Evolutionary conservation across 2,113 vertebrate species (phyloP), one percentile per base, ranked within the genome.

Genomic region (Calidris pugnax): DNA sequence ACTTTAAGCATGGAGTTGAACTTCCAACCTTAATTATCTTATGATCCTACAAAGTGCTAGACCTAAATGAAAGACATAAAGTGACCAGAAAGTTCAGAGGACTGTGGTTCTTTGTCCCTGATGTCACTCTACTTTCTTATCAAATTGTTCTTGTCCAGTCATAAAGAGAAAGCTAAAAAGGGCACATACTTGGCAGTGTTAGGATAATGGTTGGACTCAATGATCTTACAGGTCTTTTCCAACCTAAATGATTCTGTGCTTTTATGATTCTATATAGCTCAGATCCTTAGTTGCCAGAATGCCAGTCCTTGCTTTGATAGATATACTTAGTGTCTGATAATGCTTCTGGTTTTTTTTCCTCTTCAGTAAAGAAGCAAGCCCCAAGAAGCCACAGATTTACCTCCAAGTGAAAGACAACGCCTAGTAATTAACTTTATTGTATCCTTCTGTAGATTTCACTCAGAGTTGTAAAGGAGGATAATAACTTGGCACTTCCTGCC

Each of bases 351-450:
- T 47, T 50, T 47, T 85, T 50, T 19, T 7, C 6, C 47, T 14
- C 37, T 55, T 74, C 16, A 86, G 11, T 39, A 22, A 90, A 51
- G 67, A 66, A 84, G n/a, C 18, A 80, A 85, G 24, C 6, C 17
- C 8, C 10, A 71, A 72, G 73, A 94, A 92, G 63, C 37, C 64
- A 74, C 37, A 77, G 64, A 74, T 90, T 86, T 93, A 67, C 51
- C 57, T 81, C 27, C 22, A 75, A 93, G 53, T 92, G 79, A 92
- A 86, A 92, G 79, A 89, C 82, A 92, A 94, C 10, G 26, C 66
- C 80, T 89, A 90, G 55, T 64, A 96, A 96, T 92, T 88, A 89
- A 85, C 72, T 92, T 89, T 50, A 90, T 89, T 68, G 7, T 66
- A 81, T 84, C 80, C 37, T 81, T 87, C 35, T 63, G 39, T 84